A percentile compares a stretch with the other conserved stretches of the same genome.
phyloP scores from a whole-genome alignment of 1,140 invertebrate species.

The Schlechtendalia chinensis region DNA sequence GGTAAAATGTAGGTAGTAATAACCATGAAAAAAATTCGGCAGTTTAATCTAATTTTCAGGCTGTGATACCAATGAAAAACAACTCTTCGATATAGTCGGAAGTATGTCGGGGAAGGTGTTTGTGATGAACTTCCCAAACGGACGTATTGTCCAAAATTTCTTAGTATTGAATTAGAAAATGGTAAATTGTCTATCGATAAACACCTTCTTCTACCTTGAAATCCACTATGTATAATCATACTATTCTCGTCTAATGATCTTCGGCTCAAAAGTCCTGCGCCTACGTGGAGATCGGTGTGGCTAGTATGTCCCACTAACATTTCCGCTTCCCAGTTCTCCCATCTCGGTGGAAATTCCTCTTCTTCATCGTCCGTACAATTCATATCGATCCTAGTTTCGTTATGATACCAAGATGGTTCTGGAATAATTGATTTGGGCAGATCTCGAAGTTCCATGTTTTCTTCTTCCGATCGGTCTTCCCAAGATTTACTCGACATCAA shows the following conservation, averaged over 20 bases:
- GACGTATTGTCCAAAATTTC: conserved; percentile 41
- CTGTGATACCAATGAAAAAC: conserved; percentile 35
- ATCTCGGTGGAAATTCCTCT: conserved; percentile 17
- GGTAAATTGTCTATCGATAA: conserved; percentile 27
- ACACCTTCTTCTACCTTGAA: conserved; percentile 25
- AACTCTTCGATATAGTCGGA: conserved; percentile 44
- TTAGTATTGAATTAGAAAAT: conserved; percentile 43
- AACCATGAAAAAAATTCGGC: background rate
- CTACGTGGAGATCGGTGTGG: background rate
- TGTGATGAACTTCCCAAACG: conserved; percentile 29
- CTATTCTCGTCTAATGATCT: conserved; percentile 33
- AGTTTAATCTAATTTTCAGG: background rate
- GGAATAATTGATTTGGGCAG: conserved; percentile 58
- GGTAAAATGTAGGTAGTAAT: background rate
- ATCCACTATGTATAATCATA: conserved; percentile 4
- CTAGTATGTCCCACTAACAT: conserved; percentile 41
- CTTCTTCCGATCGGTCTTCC: conserved; percentile 64
- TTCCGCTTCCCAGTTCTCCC: conserved; percentile 44
- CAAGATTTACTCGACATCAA: conserved; percentile 57
- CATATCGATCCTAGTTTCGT: conserved; percentile 59
- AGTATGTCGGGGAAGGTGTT: conserved; percentile 35
- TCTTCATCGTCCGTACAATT: conserved; percentile 52
- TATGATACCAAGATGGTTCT: conserved; percentile 56
- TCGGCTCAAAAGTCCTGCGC: background rate
- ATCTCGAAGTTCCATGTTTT: conserved; percentile 61